A percentile compares a stretch with the other conserved stretches of the same genome.
These are phyloP conservation scores for Harpagoxenus sublaevis DNA, from an alignment of 2,888 invertebrate genomes.

Conservation along the genomic window DNA sequence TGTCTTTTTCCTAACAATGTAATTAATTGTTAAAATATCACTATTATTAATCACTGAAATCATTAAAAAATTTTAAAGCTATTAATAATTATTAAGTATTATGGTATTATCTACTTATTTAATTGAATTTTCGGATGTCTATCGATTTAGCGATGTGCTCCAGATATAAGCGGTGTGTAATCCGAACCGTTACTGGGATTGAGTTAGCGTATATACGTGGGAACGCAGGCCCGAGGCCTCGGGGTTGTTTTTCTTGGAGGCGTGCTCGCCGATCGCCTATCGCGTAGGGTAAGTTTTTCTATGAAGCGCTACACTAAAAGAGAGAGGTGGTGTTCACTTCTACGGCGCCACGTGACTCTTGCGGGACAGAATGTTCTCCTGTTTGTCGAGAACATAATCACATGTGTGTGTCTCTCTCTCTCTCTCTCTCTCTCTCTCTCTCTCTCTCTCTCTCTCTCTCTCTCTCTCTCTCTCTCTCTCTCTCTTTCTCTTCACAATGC, in stretches of 20 bases:
- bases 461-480: constrained; percentile 12
- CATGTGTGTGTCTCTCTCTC: constrained; percentile 60
- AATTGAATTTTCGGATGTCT: neutral
- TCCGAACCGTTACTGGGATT: constrained; percentile 64
- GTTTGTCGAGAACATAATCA: constrained; percentile 79
- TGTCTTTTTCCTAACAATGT: neutral
- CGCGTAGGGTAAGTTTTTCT: constrained; percentile 68
- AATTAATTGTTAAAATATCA: neutral
- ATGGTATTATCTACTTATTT: neutral
- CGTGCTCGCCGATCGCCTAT: constrained; percentile 65
- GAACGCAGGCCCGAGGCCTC: constrained; percentile 66
- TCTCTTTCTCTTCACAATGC: constrained; percentile 48
- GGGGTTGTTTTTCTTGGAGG: constrained; percentile 75
- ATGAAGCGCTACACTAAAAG: constrained; percentile 41
- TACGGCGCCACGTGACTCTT: constrained; percentile 73
- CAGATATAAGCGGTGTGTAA: constrained; percentile 57
- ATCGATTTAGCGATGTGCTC: neutral
- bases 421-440: constrained; percentile 10
- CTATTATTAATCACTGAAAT: neutral
- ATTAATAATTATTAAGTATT: neutral
- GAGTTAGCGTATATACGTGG: constrained; percentile 70
- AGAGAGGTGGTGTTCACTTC: constrained; percentile 58
- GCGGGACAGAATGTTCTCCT: constrained; percentile 61
- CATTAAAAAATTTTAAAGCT: neutral
- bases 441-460: constrained; percentile 10